Percentiles rank a stretch among this genome's conserved stretches.
phyloP scores from a whole-genome alignment of 2,113 vertebrate genomes.

The Xyliphius kryptos region DNA sequence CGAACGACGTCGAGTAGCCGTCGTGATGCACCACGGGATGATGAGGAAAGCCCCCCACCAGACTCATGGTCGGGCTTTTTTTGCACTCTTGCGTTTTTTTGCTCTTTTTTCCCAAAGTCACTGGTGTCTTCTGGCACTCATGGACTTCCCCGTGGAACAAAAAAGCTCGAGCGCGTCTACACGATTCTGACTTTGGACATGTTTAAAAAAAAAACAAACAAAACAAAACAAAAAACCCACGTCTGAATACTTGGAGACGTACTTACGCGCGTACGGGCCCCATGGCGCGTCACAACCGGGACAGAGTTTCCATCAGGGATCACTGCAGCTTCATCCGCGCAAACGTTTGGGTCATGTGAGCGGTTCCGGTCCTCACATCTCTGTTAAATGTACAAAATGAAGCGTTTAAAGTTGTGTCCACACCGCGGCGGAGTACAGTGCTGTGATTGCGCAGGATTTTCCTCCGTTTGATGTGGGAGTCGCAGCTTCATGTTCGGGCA shows the following conservation, averaged over 20 bases:
- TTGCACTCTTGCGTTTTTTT: neutral
- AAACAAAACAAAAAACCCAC: neutral
- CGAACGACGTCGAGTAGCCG: constrained; percentile 85
- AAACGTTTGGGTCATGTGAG: constrained; percentile 13
- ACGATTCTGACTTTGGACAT: neutral
- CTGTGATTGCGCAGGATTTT: constrained; percentile 42
- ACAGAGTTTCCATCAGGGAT: constrained; percentile 36
- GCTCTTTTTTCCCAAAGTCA: neutral
- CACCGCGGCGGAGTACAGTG: constrained; percentile 1
- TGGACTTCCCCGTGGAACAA: constrained; percentile 7
- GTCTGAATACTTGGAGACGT: constrained; percentile 26
- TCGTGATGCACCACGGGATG: constrained; percentile 96
- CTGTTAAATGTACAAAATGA: constrained; percentile 20
- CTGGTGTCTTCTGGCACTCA: neutral
- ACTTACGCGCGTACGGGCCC: constrained; percentile 51
- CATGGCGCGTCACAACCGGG: constrained; percentile 43
- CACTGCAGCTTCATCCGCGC: constrained; percentile 22
- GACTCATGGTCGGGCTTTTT: constrained; percentile 70
- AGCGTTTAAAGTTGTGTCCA: constrained; percentile 7
- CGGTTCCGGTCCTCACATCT: constrained; percentile 11
- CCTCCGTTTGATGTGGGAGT: constrained; percentile 72
- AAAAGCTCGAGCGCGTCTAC: neutral
- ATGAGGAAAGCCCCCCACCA: constrained; percentile 92
- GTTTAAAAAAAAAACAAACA: neutral
- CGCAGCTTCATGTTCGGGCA: constrained; percentile 79